A percentile compares a stretch with the other conserved stretches of the same genome.
Conservation (phyloP, 53 echinoderm and acorn worm species). For the Hippasteria phrygiana region DNA sequence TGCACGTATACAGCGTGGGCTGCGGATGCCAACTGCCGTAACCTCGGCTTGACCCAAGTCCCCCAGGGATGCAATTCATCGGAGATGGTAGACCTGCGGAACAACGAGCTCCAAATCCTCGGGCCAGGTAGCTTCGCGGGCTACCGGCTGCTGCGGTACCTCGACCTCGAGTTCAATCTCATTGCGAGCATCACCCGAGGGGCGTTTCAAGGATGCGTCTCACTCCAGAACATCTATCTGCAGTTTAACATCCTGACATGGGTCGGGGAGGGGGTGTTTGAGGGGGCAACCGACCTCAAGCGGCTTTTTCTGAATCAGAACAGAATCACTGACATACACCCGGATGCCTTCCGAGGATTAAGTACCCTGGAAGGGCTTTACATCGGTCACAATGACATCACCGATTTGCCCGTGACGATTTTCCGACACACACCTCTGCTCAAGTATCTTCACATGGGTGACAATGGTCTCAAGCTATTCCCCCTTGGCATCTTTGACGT, state of each 20-base stretch:
- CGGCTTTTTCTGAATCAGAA: constrained; percentile 69
- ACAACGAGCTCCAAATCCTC: constrained; percentile 43
- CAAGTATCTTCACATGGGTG: constrained; percentile 65
- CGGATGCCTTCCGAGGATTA: constrained; percentile 55
- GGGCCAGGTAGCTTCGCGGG: background rate
- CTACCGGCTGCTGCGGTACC: constrained; percentile 36
- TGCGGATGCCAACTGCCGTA: constrained; percentile 67
- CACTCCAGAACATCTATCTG: constrained; percentile 46
- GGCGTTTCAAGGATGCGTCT: constrained; percentile 47
- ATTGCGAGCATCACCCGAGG: constrained; percentile 24
- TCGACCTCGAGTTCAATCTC: constrained; percentile 59
- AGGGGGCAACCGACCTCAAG: constrained; percentile 29
- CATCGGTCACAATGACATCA: constrained; percentile 63
- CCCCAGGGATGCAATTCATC: constrained; percentile 37
- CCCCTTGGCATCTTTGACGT: constrained; percentile 48
- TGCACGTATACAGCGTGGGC: constrained; percentile 73
- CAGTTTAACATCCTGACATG: constrained; percentile 34
- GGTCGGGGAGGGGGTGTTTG: constrained; percentile 14
- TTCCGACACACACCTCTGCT: constrained; percentile 61
- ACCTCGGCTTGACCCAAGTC: constrained; percentile 26
- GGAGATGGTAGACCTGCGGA: constrained; percentile 64
- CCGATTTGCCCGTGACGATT: constrained; percentile 4
- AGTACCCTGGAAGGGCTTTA: constrained; percentile 49
- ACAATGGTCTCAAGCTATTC: constrained; percentile 55
- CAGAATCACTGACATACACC: constrained; percentile 38